Evolutionary conservation across 23 tunicate species (phyloP), one percentile per base, ranked within the genome.

Genomic region (Trididemnum miniatum): DNA sequence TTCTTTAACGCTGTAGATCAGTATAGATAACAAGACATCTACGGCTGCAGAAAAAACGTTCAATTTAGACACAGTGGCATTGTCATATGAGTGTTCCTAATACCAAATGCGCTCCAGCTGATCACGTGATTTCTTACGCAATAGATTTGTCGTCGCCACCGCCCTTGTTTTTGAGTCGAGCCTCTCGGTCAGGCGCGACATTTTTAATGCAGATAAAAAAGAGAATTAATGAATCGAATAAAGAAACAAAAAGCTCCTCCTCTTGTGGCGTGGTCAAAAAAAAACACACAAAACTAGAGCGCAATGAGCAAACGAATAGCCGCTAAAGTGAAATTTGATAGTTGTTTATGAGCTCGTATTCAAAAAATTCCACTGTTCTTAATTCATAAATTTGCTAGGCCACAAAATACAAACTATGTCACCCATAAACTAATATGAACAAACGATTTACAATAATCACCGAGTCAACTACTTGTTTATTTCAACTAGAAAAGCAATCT

Each of bases 301-400:
- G 57, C 57, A 25, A 4, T 12, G 67, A 15, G 22, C 67, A 62
- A 62, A 62, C 67, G 22, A 15, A 26, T n/a, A 20, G 29, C 67
- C 67, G 75, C 25, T 38, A 67, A 31, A 31, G 38, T 32, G 75
- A 67, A 67, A 67, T 33, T 67, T n/a, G 38, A 67, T 67, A 67
- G 75, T 67, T 67, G 75, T 67, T 67, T 67, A 9, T 67, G 38
- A 67, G 4, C 7, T 62, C 69, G 57, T 12, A n/a, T n/a, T 62
- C n/a, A 22, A 24, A 22, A 62, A 62, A 62, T 20, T 20, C 67
- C 26, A 12, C n/a, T 62, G 25, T n/a, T 24, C 26, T 62, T 62
- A 12, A 62, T 62, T 62, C 67, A 62, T 62, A 62, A 62, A 62
- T 62, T 62, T 62, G 12, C 18, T 49, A 12, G 57, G 57, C 12